Evolutionary conservation across 2,797 vertebrate species (phyloP), one percentile per base, ranked within the genome.

Genomic region (Taenioides sp.): DNA sequence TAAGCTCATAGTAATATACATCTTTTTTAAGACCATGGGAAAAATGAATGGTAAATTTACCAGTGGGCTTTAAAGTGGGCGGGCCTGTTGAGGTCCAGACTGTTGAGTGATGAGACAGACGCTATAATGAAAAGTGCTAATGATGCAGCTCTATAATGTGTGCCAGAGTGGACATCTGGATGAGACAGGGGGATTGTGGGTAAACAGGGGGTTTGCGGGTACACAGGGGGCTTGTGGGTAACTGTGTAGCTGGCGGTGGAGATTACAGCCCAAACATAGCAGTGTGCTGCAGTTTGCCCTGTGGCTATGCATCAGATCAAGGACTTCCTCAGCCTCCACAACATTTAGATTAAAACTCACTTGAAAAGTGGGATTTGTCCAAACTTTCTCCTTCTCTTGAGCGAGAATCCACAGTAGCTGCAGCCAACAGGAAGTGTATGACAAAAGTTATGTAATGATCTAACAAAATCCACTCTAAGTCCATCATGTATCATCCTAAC

Each of bases 201-300:
- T 54, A 54, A n/a, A 54, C 28, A 9, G 77, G 67, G 70, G 71
- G 72, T 85, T 86, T 84, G 87, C 88, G 72, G 74, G 43, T 47
- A 47, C 2, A 80, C 31, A 3, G 76, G 69, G 71, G 72, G 68
- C 85, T 86, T 83, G 87, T 37, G 34, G 2, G 34, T 37, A 37
- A 37, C 34, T 88, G 72, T 72, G 82, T 68, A 73, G 84, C 86
- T 74, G 74, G 60, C 40, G 68, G 85, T 76, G 77, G 55, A 87
- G 84, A 87, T 90, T 84, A 86, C 71, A 71, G 82, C 78, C 74
- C 75, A 82, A 89, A 88, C 75, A 82, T 71, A 50, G 80, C 82
- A 76, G 43, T 74, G 71, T 67, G 76, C 67, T 74, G 68, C 75
- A 79, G 80, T 71, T 75, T 25, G 62, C 76, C 82, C 86, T 1